Evolutionary conservation across 1,140 invertebrate species (phyloP).

Genomic region (Plodia interpunctella): DNA sequence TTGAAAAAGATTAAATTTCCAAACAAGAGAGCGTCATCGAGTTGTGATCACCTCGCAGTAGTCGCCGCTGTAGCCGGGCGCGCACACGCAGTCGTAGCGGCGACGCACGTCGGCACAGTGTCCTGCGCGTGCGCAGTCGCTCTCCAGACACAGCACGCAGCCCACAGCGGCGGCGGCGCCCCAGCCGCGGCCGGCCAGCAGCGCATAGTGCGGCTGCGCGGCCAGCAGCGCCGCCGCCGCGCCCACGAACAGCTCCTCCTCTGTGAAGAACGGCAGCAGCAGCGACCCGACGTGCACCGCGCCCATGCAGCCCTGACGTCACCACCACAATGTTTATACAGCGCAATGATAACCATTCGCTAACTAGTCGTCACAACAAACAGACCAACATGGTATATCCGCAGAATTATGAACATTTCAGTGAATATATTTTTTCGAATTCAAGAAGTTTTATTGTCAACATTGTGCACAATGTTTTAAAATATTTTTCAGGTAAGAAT

Average conservation of each 20-base stretch:
- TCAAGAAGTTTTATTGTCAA: too few species aligned
- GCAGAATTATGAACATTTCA: too few species aligned
- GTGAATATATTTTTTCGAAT: too few species aligned
- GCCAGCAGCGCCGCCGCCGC: conserved; percentile 62
- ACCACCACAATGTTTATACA: too few species aligned
- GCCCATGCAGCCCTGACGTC: conserved; percentile 93
- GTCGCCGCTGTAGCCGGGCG: conserved; percentile 85
- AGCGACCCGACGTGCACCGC: conserved; percentile 91
- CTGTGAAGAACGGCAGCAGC: conserved; percentile 92
- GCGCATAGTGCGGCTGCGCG: conserved; percentile 75
- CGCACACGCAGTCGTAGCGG: conserved; percentile 91
- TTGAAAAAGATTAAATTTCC: too few species aligned
- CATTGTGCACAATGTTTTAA: too few species aligned
- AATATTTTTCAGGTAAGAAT: too few species aligned
- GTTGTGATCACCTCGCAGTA: conserved; percentile 83
- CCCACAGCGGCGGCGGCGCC: conserved; percentile 69
- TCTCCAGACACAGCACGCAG: conserved; percentile 89
- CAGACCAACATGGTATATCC: too few species aligned
- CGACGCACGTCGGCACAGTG: conserved; percentile 85
- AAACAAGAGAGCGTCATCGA: too few species aligned
- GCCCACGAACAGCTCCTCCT: conserved; percentile 83
- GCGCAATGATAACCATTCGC: too few species aligned
- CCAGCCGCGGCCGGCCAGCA: conserved; percentile 59
- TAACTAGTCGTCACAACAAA: too few species aligned
- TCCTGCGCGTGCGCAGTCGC: conserved; percentile 92